Evolutionary conservation across 2,113 vertebrate species (phyloP), one percentile per base, ranked within the genome.

Genomic region (Mohoua ochrocephala): DNA sequence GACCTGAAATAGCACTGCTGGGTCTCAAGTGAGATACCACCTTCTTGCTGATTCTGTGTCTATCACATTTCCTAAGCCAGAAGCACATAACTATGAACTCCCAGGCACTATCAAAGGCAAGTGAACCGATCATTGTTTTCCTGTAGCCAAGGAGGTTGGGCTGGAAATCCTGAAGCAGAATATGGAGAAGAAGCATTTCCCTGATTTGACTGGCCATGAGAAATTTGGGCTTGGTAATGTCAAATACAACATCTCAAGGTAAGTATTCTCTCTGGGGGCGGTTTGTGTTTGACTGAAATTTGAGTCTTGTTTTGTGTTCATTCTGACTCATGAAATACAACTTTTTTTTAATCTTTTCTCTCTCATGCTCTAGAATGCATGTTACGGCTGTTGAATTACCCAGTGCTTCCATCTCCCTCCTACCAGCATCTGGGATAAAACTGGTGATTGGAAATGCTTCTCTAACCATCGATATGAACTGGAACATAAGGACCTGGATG

Each of bases 401-500:
- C 49, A 97, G 96, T 47, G 92, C 96, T n/a, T 98, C 97, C 11
- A 59, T 98, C 53, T 89, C 97, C 54, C 95, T 98, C 8, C 81
- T 97, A 26, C 97, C 97, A 13, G 95, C 92, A 5, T 91, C 90
- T 35, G 97, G 97, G 35, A 95, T 98, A 96, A 96, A 96, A 87
- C 87, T 86, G 4, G 67, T 96, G 74, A 98, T 95, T 84, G 96
- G 94, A 81, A 97, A 98, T 5, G 98, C 95, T 73, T 97, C 94
- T 16, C 63, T 97, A 88, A 96, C 91, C 50, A 17, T 97, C 2
- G 45, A 85, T 74, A 93, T 90, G 45, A 56, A 93, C 90, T 98
- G 98, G 98, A 97, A 63, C 11, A 67, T 98, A 91, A 95, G 37
- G 79, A 97, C 97, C 30, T 98, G 97, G 18, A 92, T 98, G 47